These are phyloP conservation scores for Ectobius pallidus DNA, from an alignment of 2,888 invertebrate species.

Conservation along the genomic window DNA sequence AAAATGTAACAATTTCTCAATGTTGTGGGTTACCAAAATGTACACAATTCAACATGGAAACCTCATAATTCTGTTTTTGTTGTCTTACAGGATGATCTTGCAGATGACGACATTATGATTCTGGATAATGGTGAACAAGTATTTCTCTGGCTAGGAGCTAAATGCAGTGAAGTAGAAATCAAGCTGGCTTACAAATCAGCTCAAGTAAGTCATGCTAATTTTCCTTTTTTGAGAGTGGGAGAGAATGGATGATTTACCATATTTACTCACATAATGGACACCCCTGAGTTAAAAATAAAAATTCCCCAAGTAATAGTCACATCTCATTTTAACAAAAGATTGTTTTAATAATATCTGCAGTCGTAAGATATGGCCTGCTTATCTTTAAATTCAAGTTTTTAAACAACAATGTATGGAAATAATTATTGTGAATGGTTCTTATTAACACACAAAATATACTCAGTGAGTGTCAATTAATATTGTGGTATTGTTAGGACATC, in stretches of 20 bases:
- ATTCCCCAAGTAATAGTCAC: no score
- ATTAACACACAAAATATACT: no score
- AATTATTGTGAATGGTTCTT: no score
- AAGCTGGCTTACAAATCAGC: conserved; percentile 98
- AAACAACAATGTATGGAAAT: neutral
- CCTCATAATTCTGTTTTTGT: conserved; percentile 36
- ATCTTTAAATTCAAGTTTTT: no score
- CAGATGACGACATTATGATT: conserved; percentile 99
- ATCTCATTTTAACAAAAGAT: no score
- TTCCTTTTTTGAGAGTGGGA: neutral
- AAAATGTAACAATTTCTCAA: no score
- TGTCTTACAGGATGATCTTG: conserved; percentile 86
- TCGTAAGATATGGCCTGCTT: neutral
- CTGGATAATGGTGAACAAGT: conserved; percentile 98
- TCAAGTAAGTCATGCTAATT: conserved; percentile 84
- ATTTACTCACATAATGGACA: neutral
- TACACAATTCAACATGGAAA: no score
- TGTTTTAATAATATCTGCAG: no score
- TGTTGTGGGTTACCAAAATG: no score
- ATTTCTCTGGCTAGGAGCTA: conserved; percentile 96
- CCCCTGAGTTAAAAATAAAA: neutral
- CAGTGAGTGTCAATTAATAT: no score
- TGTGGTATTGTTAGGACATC: no score
- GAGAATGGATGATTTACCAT: neutral
- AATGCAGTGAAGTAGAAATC: conserved; percentile 97